Conservation (phyloP, 2,113 vertebrate species). For the Serinus canaria region DNA sequence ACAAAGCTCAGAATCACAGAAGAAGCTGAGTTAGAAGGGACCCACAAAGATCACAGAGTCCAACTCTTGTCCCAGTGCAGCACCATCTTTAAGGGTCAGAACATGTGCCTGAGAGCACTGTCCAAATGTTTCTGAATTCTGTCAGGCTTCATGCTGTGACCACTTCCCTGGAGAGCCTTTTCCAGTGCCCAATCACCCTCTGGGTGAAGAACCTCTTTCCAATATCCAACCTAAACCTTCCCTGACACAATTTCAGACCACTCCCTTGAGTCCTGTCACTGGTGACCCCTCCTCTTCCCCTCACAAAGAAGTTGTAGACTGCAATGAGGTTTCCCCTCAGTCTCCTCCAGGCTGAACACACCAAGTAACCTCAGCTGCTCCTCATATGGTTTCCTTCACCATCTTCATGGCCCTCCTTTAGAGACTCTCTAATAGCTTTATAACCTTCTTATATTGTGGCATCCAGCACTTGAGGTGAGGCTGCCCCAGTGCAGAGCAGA, state of each 20-base stretch:
- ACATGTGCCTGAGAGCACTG: not conserved
- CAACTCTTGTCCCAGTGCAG: not conserved
- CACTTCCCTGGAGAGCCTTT: not conserved
- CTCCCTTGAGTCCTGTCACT: not conserved
- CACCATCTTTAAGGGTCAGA: not conserved
- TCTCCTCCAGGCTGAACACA: not conserved
- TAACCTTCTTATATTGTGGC: not conserved
- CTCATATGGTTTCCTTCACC: not conserved
- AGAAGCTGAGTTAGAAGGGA: not conserved
- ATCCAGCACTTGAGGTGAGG: rapidly evolving
- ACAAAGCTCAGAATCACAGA: not conserved
- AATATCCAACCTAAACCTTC: not conserved
- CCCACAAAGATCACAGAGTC: not conserved
- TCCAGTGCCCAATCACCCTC: not conserved
- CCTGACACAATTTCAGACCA: not conserved
- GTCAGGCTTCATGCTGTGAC: not conserved
- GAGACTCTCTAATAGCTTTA: not conserved
- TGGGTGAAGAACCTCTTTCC: not conserved
- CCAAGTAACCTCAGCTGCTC: not conserved
- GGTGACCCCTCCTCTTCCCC: not conserved
- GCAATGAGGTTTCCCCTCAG: not conserved
- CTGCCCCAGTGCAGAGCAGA: not conserved
- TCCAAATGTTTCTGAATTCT: not conserved
- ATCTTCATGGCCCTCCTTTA: not conserved
- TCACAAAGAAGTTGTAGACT: not conserved